phyloP scores from a whole-genome alignment of 1,140 invertebrate genomes.

The Bombus difficillimus region DNA sequence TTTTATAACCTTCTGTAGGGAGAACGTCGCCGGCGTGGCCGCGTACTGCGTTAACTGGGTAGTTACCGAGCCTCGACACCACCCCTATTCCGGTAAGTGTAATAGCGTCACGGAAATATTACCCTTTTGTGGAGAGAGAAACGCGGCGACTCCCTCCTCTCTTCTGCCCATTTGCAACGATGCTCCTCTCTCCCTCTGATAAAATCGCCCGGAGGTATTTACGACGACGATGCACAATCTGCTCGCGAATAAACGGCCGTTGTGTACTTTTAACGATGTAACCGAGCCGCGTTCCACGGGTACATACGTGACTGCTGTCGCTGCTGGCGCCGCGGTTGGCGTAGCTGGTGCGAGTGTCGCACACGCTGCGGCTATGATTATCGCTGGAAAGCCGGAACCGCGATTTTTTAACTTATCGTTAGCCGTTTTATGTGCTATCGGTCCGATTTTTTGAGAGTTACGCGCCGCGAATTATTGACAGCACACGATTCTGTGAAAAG shows the following conservation, averaged over 20 bases:
- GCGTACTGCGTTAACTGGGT: slow-evolving; percentile 73
- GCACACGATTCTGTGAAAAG: too few relatives aligned
- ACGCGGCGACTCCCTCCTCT: slow-evolving; percentile 29
- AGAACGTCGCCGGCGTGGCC: slow-evolving; percentile 39
- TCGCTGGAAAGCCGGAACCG: not conserved
- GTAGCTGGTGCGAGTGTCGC: too few relatives aligned
- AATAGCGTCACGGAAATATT: slow-evolving; percentile 78
- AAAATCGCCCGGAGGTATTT: slow-evolving; percentile 74
- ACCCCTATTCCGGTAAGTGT: slow-evolving; percentile 74
- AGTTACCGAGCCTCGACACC: slow-evolving; percentile 64
- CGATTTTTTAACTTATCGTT: slow-evolving; percentile 5
- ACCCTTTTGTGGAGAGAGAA: slow-evolving; percentile 71
- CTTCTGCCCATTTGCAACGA: not conserved
- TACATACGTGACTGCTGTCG: not conserved
- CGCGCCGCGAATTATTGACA: not conserved
- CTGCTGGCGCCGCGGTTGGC: not conserved
- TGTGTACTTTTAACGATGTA: slow-evolving; percentile 64
- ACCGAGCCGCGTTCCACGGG: slow-evolving; percentile 20
- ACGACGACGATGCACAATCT: slow-evolving; percentile 74
- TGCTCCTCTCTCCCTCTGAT: slow-evolving; percentile 54
- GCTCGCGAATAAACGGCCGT: slow-evolving; percentile 63
- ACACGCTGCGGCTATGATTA: slow-evolving; percentile 5
- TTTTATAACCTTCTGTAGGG: slow-evolving; percentile 73
- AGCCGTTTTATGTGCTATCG: not conserved
- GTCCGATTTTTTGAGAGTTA: not conserved